Evolutionary conservation across 1,140 invertebrate genomes (phyloP).

Genomic region (Atta colombica): DNA sequence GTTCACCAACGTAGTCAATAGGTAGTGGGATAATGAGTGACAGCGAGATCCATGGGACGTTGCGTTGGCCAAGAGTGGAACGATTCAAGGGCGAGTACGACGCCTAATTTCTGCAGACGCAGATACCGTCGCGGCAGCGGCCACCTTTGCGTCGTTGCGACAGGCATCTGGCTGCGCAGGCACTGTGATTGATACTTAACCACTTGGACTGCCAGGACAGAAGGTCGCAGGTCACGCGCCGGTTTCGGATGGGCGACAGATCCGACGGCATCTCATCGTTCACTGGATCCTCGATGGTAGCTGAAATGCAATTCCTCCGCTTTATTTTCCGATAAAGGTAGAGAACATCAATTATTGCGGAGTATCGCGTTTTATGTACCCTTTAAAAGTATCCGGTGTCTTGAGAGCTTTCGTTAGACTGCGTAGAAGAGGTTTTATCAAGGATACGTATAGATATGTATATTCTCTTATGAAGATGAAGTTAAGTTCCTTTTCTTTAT

Average conservation of each 20-base stretch:
- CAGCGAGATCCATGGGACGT: not conserved
- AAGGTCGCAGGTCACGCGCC: constrained; percentile 75
- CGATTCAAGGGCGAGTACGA: not conserved
- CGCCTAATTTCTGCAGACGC: constrained; percentile 66
- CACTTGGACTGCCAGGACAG: constrained; percentile 71
- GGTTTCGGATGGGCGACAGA: not conserved
- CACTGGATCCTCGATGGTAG: not conserved
- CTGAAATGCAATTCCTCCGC: not conserved
- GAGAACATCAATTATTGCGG: not conserved
- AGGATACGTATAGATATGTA: not conserved
- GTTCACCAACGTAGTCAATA: constrained; percentile 1
- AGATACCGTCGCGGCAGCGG: constrained; percentile 73
- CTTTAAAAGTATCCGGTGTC: not conserved
- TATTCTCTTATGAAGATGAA: not conserved
- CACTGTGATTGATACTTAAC: constrained; percentile 71
- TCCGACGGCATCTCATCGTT: not conserved
- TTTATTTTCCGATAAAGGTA: not conserved
- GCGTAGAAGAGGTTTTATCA: not conserved
- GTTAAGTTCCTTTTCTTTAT: not conserved
- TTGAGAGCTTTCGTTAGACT: not conserved
- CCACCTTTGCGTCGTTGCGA: constrained; percentile 72
- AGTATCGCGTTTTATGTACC: not conserved
- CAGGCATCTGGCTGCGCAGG: constrained; percentile 76
- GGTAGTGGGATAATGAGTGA: not conserved
- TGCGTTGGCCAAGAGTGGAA: not conserved